Evolutionary conservation across 1,140 invertebrate genomes (phyloP), one percentile per base, ranked within the genome.

Genomic region (Drosophila navojoa): DNA sequence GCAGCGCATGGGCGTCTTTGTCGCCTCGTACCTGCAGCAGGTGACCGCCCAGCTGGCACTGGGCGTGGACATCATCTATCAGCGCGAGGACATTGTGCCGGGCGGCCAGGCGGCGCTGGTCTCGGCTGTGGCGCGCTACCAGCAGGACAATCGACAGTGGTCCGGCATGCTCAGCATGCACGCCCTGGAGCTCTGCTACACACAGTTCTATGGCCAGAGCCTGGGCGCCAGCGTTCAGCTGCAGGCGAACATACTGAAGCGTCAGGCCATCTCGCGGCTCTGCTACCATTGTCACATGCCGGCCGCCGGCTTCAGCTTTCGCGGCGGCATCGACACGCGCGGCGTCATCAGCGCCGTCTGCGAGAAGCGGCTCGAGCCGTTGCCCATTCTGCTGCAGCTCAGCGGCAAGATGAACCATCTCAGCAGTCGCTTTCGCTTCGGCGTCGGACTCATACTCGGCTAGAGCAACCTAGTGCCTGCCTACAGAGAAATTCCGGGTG

Each of bases 21-120:
- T 73, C 19, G 74, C 70, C 9, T 62, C 70, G 0, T 76, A 76
- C 32, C n/a, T 76, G 58, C 70, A 73, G n/a, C 69, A 76, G 58
- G 11, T 63, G 5, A 52, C 52, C 4, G 38, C 62, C 2, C 11
- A 52, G 0, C n/a, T 76, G 45, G 71, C 74, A 1, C 13, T 76
- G 3, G 74, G 74, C 32, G 40, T 68, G 9, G 58, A 76, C 3
- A 15, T 68, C 0, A 53, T 72, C 32, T 62, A 73, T 54, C 69
- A 76, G 58, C 38, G 45, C 7, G 74, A 68, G n/a, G 47, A 73
- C 0, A 62, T 45, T 16, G 63, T 63, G 32, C 69, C 62, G 9
- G 62, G 52, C 29, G 52, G 61, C 7, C 44, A 62, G 38, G 58
- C 58, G 6, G 58, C 69, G 0, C 9, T 62, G 3, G 5, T 72